A percentile compares a stretch with the other conserved stretches of the same genome.
Conservation (phyloP, 23 tunicate species). For the Halocynthia roretzi region DNA sequence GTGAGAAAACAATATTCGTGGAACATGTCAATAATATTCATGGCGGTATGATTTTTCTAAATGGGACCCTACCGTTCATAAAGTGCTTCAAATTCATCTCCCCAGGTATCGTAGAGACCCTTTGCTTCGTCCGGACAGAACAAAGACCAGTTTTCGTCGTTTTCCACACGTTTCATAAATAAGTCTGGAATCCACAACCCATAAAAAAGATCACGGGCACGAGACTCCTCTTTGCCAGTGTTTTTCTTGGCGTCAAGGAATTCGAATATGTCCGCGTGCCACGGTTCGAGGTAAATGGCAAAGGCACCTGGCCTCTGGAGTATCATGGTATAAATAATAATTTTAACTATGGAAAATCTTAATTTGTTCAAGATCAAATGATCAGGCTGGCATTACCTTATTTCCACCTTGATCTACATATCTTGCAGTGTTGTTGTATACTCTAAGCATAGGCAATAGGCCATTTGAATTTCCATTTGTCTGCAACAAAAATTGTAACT, state of each 20-base stretch:
- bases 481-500: constrained; percentile 7
- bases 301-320: constrained; percentile 93
- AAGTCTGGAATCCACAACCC: constrained; percentile 99
- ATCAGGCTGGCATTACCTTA: constrained; percentile 33
- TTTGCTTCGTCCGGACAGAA: constrained; percentile 98
- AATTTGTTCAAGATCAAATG: neutral
- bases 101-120: constrained; percentile 85
- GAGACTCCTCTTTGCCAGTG: constrained; percentile 91
- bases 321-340: neutral
- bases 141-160: constrained; percentile 78
- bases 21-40: neutral
- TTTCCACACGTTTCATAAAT: constrained; percentile 97
- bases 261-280: constrained; percentile 99
- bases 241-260: constrained; percentile 98
- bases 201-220: constrained; percentile 95
- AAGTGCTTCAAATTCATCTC: constrained; percentile 92
- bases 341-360: too few relatives aligned
- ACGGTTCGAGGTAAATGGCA: constrained; percentile 97
- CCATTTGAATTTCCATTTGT: constrained; percentile 99
- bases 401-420: constrained; percentile 99
- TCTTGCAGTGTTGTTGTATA: constrained; percentile 98
- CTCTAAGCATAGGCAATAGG: constrained; percentile 94
- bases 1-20: neutral
- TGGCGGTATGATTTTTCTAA: neutral
- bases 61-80: constrained; percentile 56